Conservation (phyloP, 2,888 invertebrate genomes). For the Tromatobia lineatoria region DNA sequence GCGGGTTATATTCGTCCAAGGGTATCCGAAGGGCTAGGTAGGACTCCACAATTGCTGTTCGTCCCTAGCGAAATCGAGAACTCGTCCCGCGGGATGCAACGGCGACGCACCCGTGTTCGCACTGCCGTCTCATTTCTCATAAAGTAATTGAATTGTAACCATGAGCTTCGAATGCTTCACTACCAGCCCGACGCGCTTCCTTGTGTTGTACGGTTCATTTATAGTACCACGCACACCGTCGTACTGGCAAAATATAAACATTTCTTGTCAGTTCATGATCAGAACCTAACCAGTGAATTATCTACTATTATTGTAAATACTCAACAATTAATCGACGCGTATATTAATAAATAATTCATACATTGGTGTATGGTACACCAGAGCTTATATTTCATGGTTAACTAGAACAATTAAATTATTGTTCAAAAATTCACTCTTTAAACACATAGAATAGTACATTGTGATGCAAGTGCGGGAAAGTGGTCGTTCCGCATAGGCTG, state of each 20-base stretch:
- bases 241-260: background rate
- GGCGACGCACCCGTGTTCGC: conserved; percentile 7
- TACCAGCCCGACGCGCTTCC: background rate
- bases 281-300: background rate
- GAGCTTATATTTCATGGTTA: no score
- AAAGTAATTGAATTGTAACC: conserved; percentile 42
- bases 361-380: no score
- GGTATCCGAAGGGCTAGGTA: conserved; percentile 13
- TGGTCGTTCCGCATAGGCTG: no score
- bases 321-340: background rate
- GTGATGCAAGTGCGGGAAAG: no score
- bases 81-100: conserved; percentile 21
- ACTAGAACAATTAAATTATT: no score
- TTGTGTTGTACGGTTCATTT: background rate
- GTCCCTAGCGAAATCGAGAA: conserved; percentile 36
- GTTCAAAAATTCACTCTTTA: no score
- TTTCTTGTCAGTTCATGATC: background rate
- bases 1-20: conserved; percentile 5
- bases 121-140: conserved; percentile 27
- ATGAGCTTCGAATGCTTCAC: conserved; percentile 4
- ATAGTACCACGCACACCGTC: background rate
- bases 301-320: background rate
- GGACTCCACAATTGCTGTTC: background rate
- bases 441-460: no score
- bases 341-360: no score